Conservation (phyloP, 2,797 vertebrate genomes). For the Odontamblyopus lacepedii region DNA sequence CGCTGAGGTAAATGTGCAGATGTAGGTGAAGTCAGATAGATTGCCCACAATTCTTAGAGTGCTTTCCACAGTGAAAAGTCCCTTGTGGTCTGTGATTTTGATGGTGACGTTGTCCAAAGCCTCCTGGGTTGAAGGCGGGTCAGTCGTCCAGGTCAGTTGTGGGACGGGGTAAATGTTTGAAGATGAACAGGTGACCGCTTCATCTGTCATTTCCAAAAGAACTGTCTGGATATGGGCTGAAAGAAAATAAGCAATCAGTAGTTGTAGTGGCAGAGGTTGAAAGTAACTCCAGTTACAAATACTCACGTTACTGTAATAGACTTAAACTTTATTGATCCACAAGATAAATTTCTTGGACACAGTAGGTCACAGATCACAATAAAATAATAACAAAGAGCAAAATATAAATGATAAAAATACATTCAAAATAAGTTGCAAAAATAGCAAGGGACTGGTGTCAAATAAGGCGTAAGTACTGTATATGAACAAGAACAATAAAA, state of each 20-base stretch:
- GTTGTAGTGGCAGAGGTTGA: too few relatives aligned
- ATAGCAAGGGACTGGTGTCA: too few relatives aligned
- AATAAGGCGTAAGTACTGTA: too few relatives aligned
- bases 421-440: too few relatives aligned
- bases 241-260: slow-evolving; percentile 7
- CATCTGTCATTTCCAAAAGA: slow-evolving; percentile 65
- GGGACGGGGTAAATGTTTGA: slow-evolving; percentile 78
- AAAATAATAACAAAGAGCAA: too few relatives aligned
- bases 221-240: slow-evolving; percentile 77
- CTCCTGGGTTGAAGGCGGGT: slow-evolving; percentile 57
- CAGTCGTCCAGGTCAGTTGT: slow-evolving; percentile 72
- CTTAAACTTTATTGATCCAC: too few relatives aligned
- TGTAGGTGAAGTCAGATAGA: slow-evolving; percentile 66
- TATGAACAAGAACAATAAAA: too few relatives aligned
- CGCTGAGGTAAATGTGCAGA: slow-evolving; percentile 75
- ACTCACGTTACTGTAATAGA: too few relatives aligned
- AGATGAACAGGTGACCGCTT: slow-evolving; percentile 71
- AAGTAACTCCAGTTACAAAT: too few relatives aligned
- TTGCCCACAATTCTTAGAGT: slow-evolving; percentile 67
- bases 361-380: too few relatives aligned
- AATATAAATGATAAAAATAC: too few relatives aligned
- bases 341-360: too few relatives aligned
- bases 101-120: slow-evolving; percentile 61
- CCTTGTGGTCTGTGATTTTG: slow-evolving; percentile 74
- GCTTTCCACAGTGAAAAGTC: slow-evolving; percentile 76